Evolutionary conservation across 92 coral and sea anemone genomes (phyloP).

Genomic region (Metridium senile): DNA sequence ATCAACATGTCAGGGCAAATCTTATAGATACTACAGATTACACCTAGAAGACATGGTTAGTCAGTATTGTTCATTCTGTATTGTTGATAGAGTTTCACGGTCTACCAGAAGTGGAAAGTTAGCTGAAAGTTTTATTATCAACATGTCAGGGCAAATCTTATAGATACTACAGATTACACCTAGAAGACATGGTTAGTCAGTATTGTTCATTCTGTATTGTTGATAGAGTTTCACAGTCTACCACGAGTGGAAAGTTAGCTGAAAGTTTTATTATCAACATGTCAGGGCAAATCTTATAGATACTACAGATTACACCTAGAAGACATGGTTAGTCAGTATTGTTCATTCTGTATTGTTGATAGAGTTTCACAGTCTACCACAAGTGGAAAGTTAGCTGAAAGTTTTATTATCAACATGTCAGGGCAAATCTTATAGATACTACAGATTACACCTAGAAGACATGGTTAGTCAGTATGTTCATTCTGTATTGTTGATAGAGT

Average conservation of each 20-base stretch:
- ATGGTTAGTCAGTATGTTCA: constrained; percentile 36
- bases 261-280: constrained; percentile 70
- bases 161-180: neutral
- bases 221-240: constrained; percentile 50
- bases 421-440: constrained; percentile 47
- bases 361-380: constrained; percentile 55
- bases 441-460: constrained; percentile 1
- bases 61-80: constrained; percentile 47
- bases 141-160: constrained; percentile 59
- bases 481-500: constrained; percentile 51
- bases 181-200: constrained; percentile 27
- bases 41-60: constrained; percentile 25
- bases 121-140: constrained; percentile 68
- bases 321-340: constrained; percentile 31
- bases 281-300: constrained; percentile 56
- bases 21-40: constrained; percentile 17
- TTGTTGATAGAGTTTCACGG: constrained; percentile 46
- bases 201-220: constrained; percentile 48
- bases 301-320: neutral
- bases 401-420: constrained; percentile 66
- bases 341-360: constrained; percentile 46
- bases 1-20: constrained; percentile 61
- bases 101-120: constrained; percentile 55
- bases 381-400: constrained; percentile 62
- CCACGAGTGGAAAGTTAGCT: constrained; percentile 58